Evolutionary conservation across 2,888 invertebrate genomes (phyloP), one percentile per base, ranked within the genome.

Genomic region (Clepsis dumicolana): DNA sequence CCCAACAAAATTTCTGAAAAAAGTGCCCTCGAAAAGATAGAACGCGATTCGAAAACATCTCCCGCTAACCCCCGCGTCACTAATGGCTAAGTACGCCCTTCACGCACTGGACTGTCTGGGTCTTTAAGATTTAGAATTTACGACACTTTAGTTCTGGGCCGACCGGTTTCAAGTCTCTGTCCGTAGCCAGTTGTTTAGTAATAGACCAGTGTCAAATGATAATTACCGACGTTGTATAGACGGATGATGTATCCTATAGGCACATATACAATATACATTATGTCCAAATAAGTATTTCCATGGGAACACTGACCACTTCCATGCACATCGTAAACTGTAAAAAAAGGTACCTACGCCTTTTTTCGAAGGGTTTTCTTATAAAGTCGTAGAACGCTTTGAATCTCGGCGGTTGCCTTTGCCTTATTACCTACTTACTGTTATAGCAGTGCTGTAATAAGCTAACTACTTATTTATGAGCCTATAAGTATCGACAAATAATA

Each of bases 271-370:
- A 12, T 21, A 4, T 48, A 21, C 21, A 48, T 48, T 44, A 21
- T 21, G 48, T 44, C 16, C 44, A 16, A 38, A 4, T 44, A 44
- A 1, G 29, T 52, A 41, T 68, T 68, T 64, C 68, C 64, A 52
- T 52, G 21, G 48, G 21, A 48, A 48, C 48, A 21, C 21, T 21
- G n/a, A n/a, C n/a, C n/a, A n/a, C n/a, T 38, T n/a, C 38, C n/a
- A n/a, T n/a, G 38, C n/a, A n/a, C n/a, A 38, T n/a, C 4, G n/a
- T n/a, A n/a, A n/a, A n/a, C n/a, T n/a, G n/a, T n/a, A n/a, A n/a
- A n/a, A n/a, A n/a, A n/a, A n/a, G n/a, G n/a, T n/a, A n/a, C n/a
- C n/a, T n/a, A n/a, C n/a, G n/a, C n/a, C n/a, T n/a, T n/a, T n/a
- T n/a, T n/a, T n/a, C n/a, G n/a, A n/a, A n/a, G n/a, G n/a, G n/a